phyloP scores from a whole-genome alignment of 2,888 invertebrate genomes.

The Aricia artaxerxes region DNA sequence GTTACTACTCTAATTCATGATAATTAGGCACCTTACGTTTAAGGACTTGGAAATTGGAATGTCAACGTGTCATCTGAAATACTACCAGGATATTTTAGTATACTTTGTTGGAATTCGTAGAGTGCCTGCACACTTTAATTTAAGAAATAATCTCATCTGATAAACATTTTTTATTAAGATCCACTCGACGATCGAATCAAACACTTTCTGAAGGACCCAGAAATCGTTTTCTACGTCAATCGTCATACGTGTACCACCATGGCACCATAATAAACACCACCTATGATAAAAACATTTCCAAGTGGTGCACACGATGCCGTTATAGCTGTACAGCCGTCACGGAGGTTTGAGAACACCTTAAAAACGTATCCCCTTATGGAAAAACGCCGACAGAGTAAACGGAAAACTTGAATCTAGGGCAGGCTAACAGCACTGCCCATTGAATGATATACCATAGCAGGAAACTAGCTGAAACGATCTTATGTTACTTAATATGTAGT shows the following conservation, averaged over 20 bases:
- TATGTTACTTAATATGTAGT: neutral
- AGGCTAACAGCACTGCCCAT: slow-evolving; percentile 16
- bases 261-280: neutral
- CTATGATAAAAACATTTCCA: slow-evolving; percentile 17
- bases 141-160: neutral
- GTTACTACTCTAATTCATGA: no score
- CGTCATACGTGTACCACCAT: neutral
- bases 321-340: slow-evolving; percentile 17
- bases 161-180: neutral
- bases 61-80: no score
- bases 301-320: slow-evolving; percentile 2
- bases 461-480: neutral
- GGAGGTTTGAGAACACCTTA: slow-evolving; percentile 21
- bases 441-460: neutral
- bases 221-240: neutral
- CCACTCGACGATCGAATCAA: neutral
- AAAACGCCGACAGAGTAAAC: slow-evolving; percentile 14
- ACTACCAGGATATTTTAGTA: no score
- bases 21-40: no score
- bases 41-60: no score
- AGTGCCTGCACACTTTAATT: no score
- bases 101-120: no score
- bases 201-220: no score
- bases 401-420: slow-evolving; percentile 16
- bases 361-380: slow-evolving; percentile 16